These are phyloP conservation scores for Conistra vaccinii DNA, from an alignment of 2,888 invertebrate genomes.

Conservation along the genomic window DNA sequence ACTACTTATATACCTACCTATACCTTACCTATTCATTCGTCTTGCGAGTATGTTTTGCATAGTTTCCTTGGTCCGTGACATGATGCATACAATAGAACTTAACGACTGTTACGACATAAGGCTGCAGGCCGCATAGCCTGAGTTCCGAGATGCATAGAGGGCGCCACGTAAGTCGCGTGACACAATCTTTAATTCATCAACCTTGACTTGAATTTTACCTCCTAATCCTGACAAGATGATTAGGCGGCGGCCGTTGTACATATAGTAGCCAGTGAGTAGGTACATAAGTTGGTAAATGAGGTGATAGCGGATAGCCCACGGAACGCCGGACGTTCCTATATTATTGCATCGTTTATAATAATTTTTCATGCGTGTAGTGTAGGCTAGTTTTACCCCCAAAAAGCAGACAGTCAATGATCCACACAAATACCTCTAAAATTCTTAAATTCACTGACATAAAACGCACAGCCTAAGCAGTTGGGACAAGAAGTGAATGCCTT, in stretches of 20 bases:
- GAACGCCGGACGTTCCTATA: not conserved
- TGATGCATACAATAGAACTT: constrained; percentile 41
- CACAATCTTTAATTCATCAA: constrained; percentile 17
- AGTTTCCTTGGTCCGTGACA: constrained; percentile 18
- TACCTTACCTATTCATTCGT: not conserved
- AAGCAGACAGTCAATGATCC: not conserved
- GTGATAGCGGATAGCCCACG: not conserved
- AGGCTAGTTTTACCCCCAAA: not conserved
- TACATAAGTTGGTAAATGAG: not conserved
- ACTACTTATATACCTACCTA: not conserved
- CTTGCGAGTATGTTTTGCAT: constrained; percentile 24
- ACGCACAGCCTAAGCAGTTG: not conserved
- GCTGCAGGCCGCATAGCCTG: not conserved
- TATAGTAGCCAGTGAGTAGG: not conserved
- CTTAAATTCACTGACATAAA: not conserved
- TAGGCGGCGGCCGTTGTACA: not conserved
- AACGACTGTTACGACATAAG: constrained; percentile 22
- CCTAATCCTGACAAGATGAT: no score
- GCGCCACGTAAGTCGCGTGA: constrained; percentile 22
- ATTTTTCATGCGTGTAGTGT: not conserved
- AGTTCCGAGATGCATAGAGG: constrained; percentile 4
- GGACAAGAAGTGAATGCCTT: not conserved
- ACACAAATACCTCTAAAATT: not conserved
- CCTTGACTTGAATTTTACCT: constrained; percentile 16
- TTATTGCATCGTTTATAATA: no score